These are phyloP conservation scores for Drosophila tripunctata DNA, from an alignment of 2,888 invertebrate species.

Conservation along the genomic window DNA sequence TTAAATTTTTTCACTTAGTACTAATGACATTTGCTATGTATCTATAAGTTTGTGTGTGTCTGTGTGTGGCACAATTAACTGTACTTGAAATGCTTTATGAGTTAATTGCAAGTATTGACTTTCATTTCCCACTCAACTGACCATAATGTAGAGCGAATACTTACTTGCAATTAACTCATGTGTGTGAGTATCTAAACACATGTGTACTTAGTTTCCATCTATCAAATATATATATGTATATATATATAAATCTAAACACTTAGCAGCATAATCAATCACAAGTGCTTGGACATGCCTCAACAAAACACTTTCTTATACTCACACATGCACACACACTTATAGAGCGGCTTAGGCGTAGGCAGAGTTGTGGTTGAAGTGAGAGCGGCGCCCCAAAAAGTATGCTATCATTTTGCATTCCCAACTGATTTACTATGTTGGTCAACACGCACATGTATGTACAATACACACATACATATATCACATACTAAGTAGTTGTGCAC, in stretches of 20 bases:
- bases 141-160: conserved; percentile 6
- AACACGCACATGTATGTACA: background rate
- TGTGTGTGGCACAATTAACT: background rate
- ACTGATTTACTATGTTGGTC: conserved; percentile 23
- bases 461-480: no score
- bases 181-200: background rate
- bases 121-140: background rate
- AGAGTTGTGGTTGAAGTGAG: no score
- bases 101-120: conserved; percentile 23
- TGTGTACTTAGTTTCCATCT: conserved; percentile 18
- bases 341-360: no score
- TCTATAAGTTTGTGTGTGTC: background rate
- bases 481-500: background rate
- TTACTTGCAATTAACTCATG: conserved; percentile 14
- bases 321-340: background rate
- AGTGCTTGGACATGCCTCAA: conserved; percentile 32
- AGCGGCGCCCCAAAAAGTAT: conserved; percentile 2
- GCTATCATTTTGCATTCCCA: conserved; percentile 49
- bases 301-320: background rate
- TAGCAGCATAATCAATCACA: conserved; percentile 56
- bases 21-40: background rate
- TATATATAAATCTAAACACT: conserved; percentile 31
- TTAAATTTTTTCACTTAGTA: background rate
- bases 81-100: conserved; percentile 6
- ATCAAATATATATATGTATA: conserved; percentile 29